These are phyloP conservation scores for Aromia moschata DNA, from an alignment of 2,888 invertebrate genomes.

Conservation along the genomic window DNA sequence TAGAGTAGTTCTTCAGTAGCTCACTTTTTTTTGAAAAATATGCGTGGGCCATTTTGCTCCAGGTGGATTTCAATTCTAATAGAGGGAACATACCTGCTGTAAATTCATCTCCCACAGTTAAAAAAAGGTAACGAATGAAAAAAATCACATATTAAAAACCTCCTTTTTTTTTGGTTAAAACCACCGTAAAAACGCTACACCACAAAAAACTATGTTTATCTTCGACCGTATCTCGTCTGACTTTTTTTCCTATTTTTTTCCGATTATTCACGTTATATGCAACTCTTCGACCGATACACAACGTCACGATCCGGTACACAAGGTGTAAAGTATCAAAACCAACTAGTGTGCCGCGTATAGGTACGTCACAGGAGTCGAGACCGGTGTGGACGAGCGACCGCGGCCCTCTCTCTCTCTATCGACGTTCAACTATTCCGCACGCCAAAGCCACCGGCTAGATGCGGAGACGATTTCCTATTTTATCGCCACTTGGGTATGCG, in stretches of 20 bases:
- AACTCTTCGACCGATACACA: not conserved
- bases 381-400: conserved; percentile 31
- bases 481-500: conserved; percentile 28
- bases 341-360: conserved; percentile 29
- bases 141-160: conserved; percentile 23
- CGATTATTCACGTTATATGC: not conserved
- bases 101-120: conserved; percentile 28
- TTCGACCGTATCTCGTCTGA: not conserved
- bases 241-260: not conserved
- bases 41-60: conserved; percentile 1
- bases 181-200: not conserved
- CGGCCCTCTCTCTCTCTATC: conserved; percentile 31
- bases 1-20: too few species aligned
- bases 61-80: not conserved
- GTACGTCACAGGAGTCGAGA: conserved; percentile 30
- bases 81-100: conserved; percentile 30
- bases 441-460: conserved; percentile 21
- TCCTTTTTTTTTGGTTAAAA: conserved; percentile 5
- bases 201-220: not conserved
- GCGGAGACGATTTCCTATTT: conserved; percentile 28
- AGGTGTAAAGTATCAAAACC: conserved; percentile 34
- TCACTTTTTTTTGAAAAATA: not conserved
- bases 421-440: conserved; percentile 26
- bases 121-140: conserved; percentile 10
- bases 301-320: conserved; percentile 26